Evolutionary conservation across 2,797 vertebrate genomes (phyloP).

Genomic region (Brachyrhaphis roseni): DNA sequence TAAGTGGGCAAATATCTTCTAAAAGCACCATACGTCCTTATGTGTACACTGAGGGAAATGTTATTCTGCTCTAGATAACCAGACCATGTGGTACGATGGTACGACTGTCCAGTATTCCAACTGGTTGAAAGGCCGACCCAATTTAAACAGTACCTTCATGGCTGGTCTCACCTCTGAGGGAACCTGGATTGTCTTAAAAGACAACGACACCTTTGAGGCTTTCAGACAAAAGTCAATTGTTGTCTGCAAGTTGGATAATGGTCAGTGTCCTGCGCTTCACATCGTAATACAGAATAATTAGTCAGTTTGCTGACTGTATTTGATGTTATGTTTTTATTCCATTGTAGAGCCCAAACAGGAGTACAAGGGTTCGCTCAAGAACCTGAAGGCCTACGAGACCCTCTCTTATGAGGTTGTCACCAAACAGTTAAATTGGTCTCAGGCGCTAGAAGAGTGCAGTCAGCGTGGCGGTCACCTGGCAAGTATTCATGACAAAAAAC

Average conservation of each 20-base stretch:
- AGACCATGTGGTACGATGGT: conserved; percentile 90
- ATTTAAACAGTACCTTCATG: conserved; percentile 79
- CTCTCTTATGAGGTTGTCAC: conserved; percentile 83
- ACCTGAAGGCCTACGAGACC: conserved; percentile 75
- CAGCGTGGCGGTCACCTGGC: conserved; percentile 84
- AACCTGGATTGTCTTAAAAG: conserved; percentile 84
- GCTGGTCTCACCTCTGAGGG: conserved; percentile 86
- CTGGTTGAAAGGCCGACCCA: conserved; percentile 87
- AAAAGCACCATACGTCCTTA: neutral
- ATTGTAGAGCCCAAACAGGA: conserved; percentile 73
- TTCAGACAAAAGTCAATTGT: conserved; percentile 87
- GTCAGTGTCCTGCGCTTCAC: conserved; percentile 61
- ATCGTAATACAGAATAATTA: neutral
- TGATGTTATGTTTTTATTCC: neutral
- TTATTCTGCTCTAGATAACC: conserved; percentile 60
- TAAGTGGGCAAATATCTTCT: neutral
- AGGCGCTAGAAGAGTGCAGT: conserved; percentile 85
- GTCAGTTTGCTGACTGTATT: neutral
- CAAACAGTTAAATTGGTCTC: conserved; percentile 86
- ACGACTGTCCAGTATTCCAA: conserved; percentile 89
- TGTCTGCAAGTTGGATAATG: conserved; percentile 92
- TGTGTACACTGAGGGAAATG: neutral
- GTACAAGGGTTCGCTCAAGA: conserved; percentile 71
- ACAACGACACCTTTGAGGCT: conserved; percentile 36
- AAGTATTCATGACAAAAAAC: conserved; percentile 83